Conservation (phyloP, 2,113 vertebrate species). For the Camelus bactrianus region DNA sequence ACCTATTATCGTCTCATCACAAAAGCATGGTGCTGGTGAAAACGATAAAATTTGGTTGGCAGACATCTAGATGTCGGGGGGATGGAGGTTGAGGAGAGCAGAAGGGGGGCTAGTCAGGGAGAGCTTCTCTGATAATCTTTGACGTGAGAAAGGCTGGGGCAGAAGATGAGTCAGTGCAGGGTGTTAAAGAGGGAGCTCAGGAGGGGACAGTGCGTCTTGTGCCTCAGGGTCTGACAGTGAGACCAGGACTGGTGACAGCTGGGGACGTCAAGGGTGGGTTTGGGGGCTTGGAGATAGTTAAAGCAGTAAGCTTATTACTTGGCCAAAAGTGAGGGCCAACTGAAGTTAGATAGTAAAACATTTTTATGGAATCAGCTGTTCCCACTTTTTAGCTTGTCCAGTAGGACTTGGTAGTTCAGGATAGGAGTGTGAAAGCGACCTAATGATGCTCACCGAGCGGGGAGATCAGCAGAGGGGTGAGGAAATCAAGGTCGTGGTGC, state of each 20-base stretch:
- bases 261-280: neutral
- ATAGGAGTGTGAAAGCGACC: neutral
- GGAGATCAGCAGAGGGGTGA: neutral
- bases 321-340: neutral
- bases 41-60: neutral
- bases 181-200: neutral
- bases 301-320: neutral
- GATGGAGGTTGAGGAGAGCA: neutral
- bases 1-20: neutral
- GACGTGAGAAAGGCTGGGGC: neutral
- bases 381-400: neutral
- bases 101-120: neutral
- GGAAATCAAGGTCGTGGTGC: neutral
- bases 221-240: neutral
- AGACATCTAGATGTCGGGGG: neutral
- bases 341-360: neutral
- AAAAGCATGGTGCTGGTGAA: neutral
- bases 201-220: neutral
- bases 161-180: neutral
- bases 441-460: neutral
- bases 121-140: neutral
- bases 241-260: neutral
- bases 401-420: neutral
- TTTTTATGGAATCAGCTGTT: slow-evolving; percentile 11
- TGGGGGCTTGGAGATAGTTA: neutral